phyloP scores from a whole-genome alignment of 1,140 invertebrate species.

The Lasaia peninsularis region DNA sequence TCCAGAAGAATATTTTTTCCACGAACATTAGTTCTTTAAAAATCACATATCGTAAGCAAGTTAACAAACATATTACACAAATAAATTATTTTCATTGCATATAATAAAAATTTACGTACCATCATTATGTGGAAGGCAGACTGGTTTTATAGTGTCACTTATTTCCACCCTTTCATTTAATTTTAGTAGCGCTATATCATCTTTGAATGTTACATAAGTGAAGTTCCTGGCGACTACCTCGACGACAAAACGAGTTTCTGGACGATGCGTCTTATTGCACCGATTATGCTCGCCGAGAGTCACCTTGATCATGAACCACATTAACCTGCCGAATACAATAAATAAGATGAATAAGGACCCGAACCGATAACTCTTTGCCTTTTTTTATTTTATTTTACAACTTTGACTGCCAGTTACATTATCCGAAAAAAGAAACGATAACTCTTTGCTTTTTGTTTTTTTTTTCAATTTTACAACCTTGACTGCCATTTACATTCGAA shows the following conservation, averaged over 20 bases:
- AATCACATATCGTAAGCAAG: no score
- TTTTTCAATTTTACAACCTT: neutral
- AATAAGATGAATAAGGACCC: neutral
- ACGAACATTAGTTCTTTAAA: no score
- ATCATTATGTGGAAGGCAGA: constrained; percentile 84
- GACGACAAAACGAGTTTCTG: constrained; percentile 85
- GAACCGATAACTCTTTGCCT: no score
- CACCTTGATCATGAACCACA: constrained; percentile 94
- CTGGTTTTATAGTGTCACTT: constrained; percentile 85
- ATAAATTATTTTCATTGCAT: neutral
- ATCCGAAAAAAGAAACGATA: no score
- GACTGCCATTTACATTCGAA: no score
- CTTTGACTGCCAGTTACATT: no score
- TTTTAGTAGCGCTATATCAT: constrained; percentile 89
- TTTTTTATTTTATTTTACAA: no score
- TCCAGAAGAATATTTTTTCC: no score
- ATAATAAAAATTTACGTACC: constrained; percentile 65
- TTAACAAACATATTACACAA: no score
- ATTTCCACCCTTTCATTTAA: constrained; percentile 86
- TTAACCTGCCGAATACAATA: constrained; percentile 79
- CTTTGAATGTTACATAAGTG: constrained; percentile 87
- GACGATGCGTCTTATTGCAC: constrained; percentile 82
- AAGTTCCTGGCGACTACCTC: constrained; percentile 85
- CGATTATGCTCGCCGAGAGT: constrained; percentile 90
- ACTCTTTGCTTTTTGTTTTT: no score